phyloP scores from a whole-genome alignment of 2,113 vertebrate genomes.

The Aramus guarauna region DNA sequence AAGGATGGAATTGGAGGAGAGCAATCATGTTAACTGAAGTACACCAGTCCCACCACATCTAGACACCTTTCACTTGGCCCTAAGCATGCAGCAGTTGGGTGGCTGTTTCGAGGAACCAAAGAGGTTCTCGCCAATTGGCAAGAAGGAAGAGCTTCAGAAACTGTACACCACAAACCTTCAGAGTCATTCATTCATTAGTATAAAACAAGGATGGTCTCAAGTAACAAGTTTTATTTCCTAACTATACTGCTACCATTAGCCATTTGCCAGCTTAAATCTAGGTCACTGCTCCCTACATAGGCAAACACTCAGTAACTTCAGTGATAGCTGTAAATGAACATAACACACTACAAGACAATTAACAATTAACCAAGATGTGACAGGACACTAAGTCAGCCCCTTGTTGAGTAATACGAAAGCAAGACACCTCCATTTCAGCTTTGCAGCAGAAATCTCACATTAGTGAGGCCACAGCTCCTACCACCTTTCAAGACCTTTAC shows the following conservation, averaged over 20 bases:
- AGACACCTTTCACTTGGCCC: accelerated
- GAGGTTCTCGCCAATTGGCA: background rate
- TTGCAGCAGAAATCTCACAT: background rate
- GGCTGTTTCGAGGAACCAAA: background rate
- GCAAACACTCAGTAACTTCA: background rate
- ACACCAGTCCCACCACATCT: background rate
- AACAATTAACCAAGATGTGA: background rate
- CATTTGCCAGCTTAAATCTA: background rate
- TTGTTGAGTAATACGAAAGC: background rate
- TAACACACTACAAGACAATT: background rate
- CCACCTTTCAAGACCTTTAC: background rate
- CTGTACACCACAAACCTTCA: background rate
- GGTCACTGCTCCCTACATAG: background rate
- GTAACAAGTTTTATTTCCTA: background rate
- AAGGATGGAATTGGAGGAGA: background rate
- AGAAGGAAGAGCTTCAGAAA: background rate
- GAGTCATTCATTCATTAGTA: background rate
- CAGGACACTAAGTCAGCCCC: background rate
- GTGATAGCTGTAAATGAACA: background rate
- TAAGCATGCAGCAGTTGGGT: background rate
- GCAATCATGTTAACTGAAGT: background rate
- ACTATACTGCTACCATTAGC: background rate
- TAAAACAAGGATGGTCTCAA: background rate
- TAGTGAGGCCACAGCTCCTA: background rate
- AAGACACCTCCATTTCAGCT: background rate